Conservation (phyloP, 2,797 vertebrate species). For the Microchirus variegatus region DNA sequence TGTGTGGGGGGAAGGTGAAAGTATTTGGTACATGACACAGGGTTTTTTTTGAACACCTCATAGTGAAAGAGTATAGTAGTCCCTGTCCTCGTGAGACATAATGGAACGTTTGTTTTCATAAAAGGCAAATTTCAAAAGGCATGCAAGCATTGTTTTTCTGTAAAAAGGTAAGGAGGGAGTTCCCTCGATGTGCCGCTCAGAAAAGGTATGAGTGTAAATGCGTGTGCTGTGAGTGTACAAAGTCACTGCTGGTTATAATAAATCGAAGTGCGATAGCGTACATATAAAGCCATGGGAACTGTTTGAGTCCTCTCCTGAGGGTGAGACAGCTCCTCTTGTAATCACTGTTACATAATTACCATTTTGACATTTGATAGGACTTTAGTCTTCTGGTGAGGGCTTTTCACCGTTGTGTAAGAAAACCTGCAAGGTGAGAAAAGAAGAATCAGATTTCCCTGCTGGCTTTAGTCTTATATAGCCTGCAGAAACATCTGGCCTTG, state of each 20-base stretch:
- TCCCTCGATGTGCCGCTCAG: no score
- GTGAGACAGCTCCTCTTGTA: background rate
- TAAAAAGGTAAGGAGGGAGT: constrained; percentile 22
- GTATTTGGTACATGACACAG: constrained; percentile 35
- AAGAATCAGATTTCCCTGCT: constrained; percentile 23
- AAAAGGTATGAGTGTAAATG: no score
- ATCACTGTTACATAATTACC: constrained; percentile 14
- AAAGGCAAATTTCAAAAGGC: constrained; percentile 36
- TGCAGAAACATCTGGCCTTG: background rate
- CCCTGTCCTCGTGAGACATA: constrained; percentile 11
- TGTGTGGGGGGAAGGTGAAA: constrained; percentile 57
- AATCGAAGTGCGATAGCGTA: background rate
- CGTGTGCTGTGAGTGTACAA: background rate
- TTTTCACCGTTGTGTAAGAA: constrained; percentile 20
- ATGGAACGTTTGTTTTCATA: constrained; percentile 13
- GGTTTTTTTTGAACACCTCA: constrained; percentile 28
- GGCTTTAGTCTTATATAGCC: background rate
- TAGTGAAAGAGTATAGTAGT: constrained; percentile 23
- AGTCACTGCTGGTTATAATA: background rate
- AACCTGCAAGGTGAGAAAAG: constrained; percentile 4
- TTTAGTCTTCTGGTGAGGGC: constrained; percentile 10
- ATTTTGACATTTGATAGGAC: constrained; percentile 13
- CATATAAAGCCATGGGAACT: background rate
- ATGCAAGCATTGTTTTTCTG: constrained; percentile 27
- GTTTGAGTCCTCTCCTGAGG: constrained; percentile 4